Conservation (phyloP, 2,797 vertebrate species). For the Mustela erminea region DNA sequence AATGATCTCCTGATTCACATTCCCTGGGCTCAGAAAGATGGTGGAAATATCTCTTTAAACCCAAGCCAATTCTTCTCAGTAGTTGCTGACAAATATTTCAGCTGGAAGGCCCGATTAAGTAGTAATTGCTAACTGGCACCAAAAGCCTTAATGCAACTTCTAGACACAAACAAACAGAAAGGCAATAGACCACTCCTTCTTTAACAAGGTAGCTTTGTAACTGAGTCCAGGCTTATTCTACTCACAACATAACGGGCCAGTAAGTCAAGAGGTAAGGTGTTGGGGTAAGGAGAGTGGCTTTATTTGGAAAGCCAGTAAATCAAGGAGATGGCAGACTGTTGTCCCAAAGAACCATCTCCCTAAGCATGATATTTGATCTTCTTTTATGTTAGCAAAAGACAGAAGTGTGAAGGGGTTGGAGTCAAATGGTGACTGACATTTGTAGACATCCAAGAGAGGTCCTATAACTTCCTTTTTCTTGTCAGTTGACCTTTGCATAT, state of each 20-base stretch:
- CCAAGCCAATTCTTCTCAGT: slow-evolving; percentile 76
- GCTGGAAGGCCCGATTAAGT: slow-evolving; percentile 82
- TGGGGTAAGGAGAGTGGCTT: not conserved
- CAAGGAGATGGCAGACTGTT: not conserved
- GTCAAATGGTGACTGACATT: not conserved
- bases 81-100: slow-evolving; percentile 83
- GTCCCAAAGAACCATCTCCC: not conserved
- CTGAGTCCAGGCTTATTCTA: not conserved
- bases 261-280: not conserved
- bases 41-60: slow-evolving; percentile 70
- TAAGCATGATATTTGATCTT: not conserved
- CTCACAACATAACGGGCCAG: not conserved
- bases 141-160: slow-evolving; percentile 74
- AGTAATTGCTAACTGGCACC: slow-evolving; percentile 79
- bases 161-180: slow-evolving; percentile 82
- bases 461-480: not conserved
- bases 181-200: not conserved
- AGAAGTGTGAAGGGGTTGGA: not conserved
- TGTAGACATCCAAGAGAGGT: not conserved
- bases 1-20: slow-evolving; percentile 60
- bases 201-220: slow-evolving; percentile 74
- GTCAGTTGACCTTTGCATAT: not conserved
- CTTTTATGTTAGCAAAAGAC: not conserved
- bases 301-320: not conserved
- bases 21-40: slow-evolving; percentile 46